Base-by-base conservation (phyloP, 1,140 invertebrate species). In the Protaetia brevitarsis region DNA sequence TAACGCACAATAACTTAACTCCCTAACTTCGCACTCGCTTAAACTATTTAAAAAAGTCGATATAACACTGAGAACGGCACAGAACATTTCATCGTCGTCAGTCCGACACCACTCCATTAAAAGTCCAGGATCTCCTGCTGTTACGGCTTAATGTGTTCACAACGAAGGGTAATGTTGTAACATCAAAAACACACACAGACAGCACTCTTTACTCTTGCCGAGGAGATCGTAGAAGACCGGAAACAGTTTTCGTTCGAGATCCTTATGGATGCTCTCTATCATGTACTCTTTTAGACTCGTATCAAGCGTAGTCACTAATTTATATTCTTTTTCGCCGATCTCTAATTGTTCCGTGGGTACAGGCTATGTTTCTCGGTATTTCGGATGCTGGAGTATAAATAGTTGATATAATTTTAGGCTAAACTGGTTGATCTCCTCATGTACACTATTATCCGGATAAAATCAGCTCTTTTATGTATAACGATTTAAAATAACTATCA, bases 381-480 rank as follows among this genome's bases (percentile, higher is more conserved):
- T 30, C 10, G 34, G 19, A 19, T 10, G 13, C 8, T 28, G 8
- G 29, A 66, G n/a, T 61, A 34, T n/a, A 66, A 45, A 28, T 61
- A 66, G 51, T 45, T 61, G 7, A 66, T 23, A 26, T 59, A 61
- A 45, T 30, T n/a, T 51, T 10, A 66, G 19, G 30, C 57, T 41
- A 29, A 26, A 31, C 10, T 57, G 21, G 7, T 30, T 58, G 19
- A 65, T 57, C 16, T 65, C 63, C 58, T 65, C 13, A 13, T 62
- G 13, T 11, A 19, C 23, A 62, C 60, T 62, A 8, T 19, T 2
- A 19, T 11, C 60, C 60, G 19, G 19, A 30, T 21, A 62, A 21
- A 62, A 62, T 27, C n/a, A 58, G 2, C 31, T 31, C n/a, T 31
- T 34, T 57, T 57, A 41, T 16, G 11, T 65, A 62, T 21, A 30